These are phyloP conservation scores for Eupsittula cactorum DNA, from an alignment of 2,113 vertebrate genomes.

Conservation along the genomic window DNA sequence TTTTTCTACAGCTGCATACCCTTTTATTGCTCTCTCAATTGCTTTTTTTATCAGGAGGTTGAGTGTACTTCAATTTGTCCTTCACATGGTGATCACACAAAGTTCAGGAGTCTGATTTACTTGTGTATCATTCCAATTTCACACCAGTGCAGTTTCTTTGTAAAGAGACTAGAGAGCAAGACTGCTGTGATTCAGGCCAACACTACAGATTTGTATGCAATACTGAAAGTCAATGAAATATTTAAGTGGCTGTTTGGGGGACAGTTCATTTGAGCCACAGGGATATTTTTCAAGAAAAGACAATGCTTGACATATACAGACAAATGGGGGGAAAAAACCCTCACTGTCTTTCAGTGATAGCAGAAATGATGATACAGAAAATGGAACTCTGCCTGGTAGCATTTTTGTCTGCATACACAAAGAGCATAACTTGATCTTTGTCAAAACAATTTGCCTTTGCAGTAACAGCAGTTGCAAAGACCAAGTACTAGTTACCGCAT, in stretches of 20 bases:
- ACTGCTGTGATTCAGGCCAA: background rate
- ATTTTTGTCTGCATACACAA: background rate
- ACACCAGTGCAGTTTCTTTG: background rate
- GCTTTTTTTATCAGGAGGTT: slow-evolving; percentile 31
- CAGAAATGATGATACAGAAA: background rate
- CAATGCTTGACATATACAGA: background rate
- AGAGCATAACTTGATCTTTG: background rate
- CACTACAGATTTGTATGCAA: background rate
- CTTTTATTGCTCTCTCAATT: slow-evolving; percentile 37
- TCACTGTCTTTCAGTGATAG: background rate
- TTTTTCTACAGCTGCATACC: background rate
- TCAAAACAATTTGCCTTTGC: background rate
- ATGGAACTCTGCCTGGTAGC: background rate
- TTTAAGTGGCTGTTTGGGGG: background rate
- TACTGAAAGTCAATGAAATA: background rate
- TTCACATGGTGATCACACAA: background rate
- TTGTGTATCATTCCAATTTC: background rate
- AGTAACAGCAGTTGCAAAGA: background rate
- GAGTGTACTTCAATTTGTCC: slow-evolving; percentile 17
- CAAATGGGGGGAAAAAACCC: background rate
- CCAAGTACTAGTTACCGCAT: background rate
- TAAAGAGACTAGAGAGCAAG: background rate
- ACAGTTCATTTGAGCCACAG: background rate
- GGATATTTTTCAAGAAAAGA: background rate
- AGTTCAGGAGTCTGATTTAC: slow-evolving; percentile 17